phyloP scores from a whole-genome alignment of 2,888 invertebrate genomes.

The Choristoneura rosaceana region DNA sequence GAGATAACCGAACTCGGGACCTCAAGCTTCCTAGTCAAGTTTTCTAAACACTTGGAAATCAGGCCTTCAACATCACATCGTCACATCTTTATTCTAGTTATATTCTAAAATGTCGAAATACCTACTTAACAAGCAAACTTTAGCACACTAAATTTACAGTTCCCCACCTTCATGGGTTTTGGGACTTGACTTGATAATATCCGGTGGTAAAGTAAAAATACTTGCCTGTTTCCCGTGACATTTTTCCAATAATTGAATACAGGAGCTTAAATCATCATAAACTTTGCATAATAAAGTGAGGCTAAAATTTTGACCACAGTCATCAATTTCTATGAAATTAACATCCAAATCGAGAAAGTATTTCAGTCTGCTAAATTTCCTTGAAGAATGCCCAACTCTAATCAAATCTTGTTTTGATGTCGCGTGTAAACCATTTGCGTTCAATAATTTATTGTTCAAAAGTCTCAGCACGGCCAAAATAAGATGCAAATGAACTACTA shows the following conservation, averaged over 20 bases:
- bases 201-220: not conserved
- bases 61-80: no score
- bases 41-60: no score
- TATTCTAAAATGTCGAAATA: no score
- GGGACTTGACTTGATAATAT: no score
- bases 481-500: conserved; percentile 59
- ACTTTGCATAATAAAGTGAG: conserved; percentile 58
- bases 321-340: conserved; percentile 44
- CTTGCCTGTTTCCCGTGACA: conserved; percentile 60
- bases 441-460: conserved; percentile 49
- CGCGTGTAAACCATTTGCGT: conserved; percentile 44
- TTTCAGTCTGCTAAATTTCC: conserved; percentile 32
- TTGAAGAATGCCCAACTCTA: conserved; percentile 29
- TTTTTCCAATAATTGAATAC: conserved; percentile 61
- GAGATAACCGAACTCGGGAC: no score
- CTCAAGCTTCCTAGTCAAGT: no score
- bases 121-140: no score
- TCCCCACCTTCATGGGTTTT: no score
- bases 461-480: conserved; percentile 56
- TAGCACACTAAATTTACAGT: no score
- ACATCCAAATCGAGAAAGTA: conserved; percentile 52
- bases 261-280: conserved; percentile 62
- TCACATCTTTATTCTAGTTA: no score
- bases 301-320: conserved; percentile 43
- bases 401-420: conserved; percentile 39